These are phyloP conservation scores for Coenonympha glycerion DNA, from an alignment of 2,888 invertebrate genomes.

Conservation along the genomic window DNA sequence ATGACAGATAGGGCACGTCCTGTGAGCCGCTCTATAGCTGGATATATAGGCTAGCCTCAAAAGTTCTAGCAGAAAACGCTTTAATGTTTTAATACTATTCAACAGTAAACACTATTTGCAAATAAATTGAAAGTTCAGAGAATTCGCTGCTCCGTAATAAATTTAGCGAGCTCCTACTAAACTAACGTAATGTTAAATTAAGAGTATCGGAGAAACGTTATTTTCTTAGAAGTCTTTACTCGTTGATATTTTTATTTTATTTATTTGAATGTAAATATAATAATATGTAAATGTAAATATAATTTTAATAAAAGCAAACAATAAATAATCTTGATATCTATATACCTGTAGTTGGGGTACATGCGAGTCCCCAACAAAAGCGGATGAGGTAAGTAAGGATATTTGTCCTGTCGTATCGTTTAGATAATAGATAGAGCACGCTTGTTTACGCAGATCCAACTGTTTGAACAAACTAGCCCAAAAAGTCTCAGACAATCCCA, in stretches of 20 bases:
- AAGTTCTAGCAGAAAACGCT: background rate
- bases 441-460: background rate
- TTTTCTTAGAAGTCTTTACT: background rate
- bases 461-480: background rate
- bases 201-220: background rate
- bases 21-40: slow-evolving; percentile 19
- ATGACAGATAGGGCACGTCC: slow-evolving; percentile 72
- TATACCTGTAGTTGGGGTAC: too few relatives aligned
- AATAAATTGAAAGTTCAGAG: background rate
- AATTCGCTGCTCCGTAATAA: background rate
- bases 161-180: background rate
- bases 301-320: too few relatives aligned
- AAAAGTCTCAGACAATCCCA: background rate
- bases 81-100: background rate
- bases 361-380: too few relatives aligned
- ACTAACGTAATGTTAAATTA: background rate
- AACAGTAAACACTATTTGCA: background rate
- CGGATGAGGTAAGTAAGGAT: slow-evolving; percentile 69
- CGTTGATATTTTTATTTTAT: too few relatives aligned
- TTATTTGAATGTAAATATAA: too few relatives aligned
- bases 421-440: slow-evolving; percentile 69
- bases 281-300: too few relatives aligned
- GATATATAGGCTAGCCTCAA: background rate
- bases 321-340: too few relatives aligned
- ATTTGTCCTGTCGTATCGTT: too few relatives aligned